Percentiles rank a stretch among this genome's conserved stretches.
phyloP scores from a whole-genome alignment of 2,113 vertebrate genomes.

The Amia ocellicauda region DNA sequence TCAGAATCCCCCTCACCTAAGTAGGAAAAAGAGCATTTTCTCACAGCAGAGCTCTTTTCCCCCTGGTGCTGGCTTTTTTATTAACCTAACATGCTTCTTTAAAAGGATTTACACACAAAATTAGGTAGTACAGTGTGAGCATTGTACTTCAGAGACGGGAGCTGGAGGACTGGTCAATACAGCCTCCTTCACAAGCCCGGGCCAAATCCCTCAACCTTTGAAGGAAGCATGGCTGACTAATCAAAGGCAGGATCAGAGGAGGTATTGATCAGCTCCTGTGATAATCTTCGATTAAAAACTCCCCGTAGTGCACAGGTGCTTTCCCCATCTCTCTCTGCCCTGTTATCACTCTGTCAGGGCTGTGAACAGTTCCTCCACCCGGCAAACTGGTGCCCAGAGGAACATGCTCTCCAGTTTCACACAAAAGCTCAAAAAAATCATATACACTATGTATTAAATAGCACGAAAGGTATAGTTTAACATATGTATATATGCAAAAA shows the following conservation, averaged over 20 bases:
- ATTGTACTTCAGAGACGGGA: conserved; percentile 14
- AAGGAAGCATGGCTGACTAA: conserved; percentile 27
- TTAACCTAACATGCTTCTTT: conserved; percentile 28
- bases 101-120: conserved; percentile 30
- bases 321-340: not conserved
- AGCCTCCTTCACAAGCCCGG: conserved; percentile 20
- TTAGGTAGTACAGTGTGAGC: conserved; percentile 20
- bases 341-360: too few relatives aligned
- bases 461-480: too few relatives aligned
- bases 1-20: not conserved
- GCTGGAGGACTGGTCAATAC: conserved; percentile 24
- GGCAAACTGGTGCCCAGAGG: too few relatives aligned
- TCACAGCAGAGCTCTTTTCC: conserved; percentile 7
- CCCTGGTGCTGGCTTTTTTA: conserved; percentile 15
- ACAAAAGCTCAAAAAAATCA: too few relatives aligned
- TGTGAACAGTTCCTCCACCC: too few relatives aligned
- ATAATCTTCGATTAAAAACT: conserved; percentile 12
- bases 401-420: too few relatives aligned
- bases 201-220: conserved; percentile 31
- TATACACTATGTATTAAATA: too few relatives aligned
- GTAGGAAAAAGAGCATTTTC: conserved; percentile 6
- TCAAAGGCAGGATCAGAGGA: conserved; percentile 31
- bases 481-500: too few relatives aligned
- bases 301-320: conserved; percentile 4
- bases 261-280: conserved; percentile 24